Evolutionary conservation across 2,113 vertebrate species (phyloP), one percentile per base, ranked within the genome.

Genomic region (Syrmaticus mikado): DNA sequence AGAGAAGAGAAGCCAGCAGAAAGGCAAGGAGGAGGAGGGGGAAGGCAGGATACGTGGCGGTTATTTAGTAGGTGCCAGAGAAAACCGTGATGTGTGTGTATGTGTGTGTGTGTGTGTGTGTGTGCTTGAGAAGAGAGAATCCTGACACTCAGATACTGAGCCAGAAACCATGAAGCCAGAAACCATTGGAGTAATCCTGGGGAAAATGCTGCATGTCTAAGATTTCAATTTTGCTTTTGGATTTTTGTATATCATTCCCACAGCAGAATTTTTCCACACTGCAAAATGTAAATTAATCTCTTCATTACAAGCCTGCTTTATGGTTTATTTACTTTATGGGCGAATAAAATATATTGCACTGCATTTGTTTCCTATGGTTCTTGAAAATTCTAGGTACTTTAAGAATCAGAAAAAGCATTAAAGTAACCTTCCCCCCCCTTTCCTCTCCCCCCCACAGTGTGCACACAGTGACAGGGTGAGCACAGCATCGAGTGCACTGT

Each of bases 1-100:
- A 90, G 79, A 88, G 52, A 85, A 94, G 85, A 85, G 64, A 92
- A 92, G n/a, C 43, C 53, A 11, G n/a, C 34, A 86, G 90, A 95
- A 97, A 88, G 61, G 66, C 82, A 80, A 74, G 80, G 70, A 79
- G 92, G 88, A 67, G 82, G 83, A 60, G 57, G 62, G 21, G 21
- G 9, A 68, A 74, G 70, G 50, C 52, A 46, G 77, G 25, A 34
- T 65, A 87, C 43, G 38, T 78, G 65, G 65, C 6, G 8, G 40
- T 85, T 95, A 87, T 90, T 95, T 93, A 94, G 78, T 67, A 87
- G 48, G 87, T 90, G 38, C 40, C 62, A 90, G 71, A 65, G 43
- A 84, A 95, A 93, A 92, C 60, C 40, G 48, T 50, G 58, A 71
- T 93, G 53, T 57, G 53, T 55, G 53, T 81, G 67, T 57, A 30